Evolutionary conservation across 2,888 invertebrate species (phyloP), one percentile per base, ranked within the genome.

Genomic region (Zygogramma bicolorata): DNA sequence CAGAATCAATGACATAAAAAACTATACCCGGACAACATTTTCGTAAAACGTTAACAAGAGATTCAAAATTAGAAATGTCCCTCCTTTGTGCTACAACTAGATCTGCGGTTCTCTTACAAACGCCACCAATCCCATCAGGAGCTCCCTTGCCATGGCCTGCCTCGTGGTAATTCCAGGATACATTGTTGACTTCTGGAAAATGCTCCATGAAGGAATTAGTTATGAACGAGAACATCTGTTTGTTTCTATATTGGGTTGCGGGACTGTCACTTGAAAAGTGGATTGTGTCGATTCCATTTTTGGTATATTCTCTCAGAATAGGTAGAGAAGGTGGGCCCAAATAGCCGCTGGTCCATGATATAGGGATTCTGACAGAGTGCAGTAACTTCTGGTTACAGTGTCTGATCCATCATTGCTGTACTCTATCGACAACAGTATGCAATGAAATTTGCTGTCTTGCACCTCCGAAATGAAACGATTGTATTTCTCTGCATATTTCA

Each of bases 91-190:
- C 60, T 4, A 60, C 38, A 4, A 20, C n/a, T 60, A n/a, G 18
- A 15, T 49, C 65, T n/a, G 63, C 49, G 29, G 8, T 29, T 65
- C 53, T 65, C 20, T 65, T 10, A 1, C n/a, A 29, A 13, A 5
- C 10, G 13, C 20, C 57, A 20, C 65, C 65, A 15, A 65, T 38
- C 5, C 57, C 65, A 34, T 65, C 65, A 2, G 65, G 57, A 8
- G 65, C 57, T 20, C 53, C 53, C 22, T 65, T 65, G 3, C 65
- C 57, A 31, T 53, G 65, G 1, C 65, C 65, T 10, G 65, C 65
- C n/a, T 65, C 65, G 5, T 2, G 3, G 53, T 57, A 65, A n/a
- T 53, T 31, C 65, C 65, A 65, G 18, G 18, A 57, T 4, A 65
- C 7, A 3, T 65, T 18, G 1, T 20, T 53, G 15, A 65, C 5